phyloP scores from a whole-genome alignment of 2,113 vertebrate species.

The Clarias macrocephalus region DNA sequence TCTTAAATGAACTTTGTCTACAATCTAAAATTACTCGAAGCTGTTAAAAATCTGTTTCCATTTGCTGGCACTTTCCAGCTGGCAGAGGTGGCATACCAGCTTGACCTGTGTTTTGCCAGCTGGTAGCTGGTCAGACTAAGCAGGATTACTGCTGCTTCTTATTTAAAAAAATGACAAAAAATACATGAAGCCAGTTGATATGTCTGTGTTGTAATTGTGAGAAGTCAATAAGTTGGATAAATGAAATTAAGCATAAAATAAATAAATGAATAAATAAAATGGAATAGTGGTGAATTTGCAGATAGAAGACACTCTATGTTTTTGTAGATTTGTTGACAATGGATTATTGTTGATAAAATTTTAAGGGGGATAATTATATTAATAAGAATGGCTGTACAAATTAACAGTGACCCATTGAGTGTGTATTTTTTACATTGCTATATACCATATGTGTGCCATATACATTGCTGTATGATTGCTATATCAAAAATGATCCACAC shows the following conservation, averaged over 20 bases:
- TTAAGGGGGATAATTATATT: neutral
- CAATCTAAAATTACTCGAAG: neutral
- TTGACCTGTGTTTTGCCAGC: conserved; percentile 4
- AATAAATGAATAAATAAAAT: neutral
- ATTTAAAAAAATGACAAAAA: neutral
- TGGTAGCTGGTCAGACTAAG: neutral
- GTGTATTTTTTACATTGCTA: neutral
- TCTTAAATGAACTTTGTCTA: neutral
- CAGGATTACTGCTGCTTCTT: neutral
- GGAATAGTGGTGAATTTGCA: neutral
- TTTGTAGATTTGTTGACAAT: neutral
- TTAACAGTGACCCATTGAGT: neutral
- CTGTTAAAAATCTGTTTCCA: neutral
- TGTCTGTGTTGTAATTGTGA: neutral
- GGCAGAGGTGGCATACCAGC: neutral
- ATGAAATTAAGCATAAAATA: neutral
- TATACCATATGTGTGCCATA: too few species aligned
- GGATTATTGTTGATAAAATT: too few species aligned
- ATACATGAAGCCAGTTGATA: neutral
- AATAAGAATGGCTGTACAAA: neutral
- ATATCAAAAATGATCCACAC: too few species aligned
- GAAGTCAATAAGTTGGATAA: neutral
- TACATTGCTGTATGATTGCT: too few species aligned
- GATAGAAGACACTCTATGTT: neutral
- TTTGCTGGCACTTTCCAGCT: neutral